Evolutionary conservation across 2,113 vertebrate species (phyloP), one percentile per base, ranked within the genome.

Genomic region (Brachypodius melanocephalos): DNA sequence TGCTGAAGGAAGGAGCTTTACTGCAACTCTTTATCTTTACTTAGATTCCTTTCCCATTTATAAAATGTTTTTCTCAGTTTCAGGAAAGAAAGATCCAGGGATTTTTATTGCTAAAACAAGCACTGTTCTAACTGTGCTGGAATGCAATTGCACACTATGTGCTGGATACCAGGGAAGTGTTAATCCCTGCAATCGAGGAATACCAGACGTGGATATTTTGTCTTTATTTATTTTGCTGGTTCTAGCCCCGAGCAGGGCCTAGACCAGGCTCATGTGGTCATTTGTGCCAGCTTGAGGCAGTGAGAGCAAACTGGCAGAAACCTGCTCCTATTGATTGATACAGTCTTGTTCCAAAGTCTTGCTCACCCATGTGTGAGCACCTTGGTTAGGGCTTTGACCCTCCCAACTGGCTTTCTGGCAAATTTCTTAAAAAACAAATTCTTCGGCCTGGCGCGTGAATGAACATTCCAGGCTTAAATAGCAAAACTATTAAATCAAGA

Each of bases 1-100:
- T 81, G 65, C 62, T 77, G 96, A 88, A 77, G 85, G 93, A 92
- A 88, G 45, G 82, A 89, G 63, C 68, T 46, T 73, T 94, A 76
- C 34, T 86, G 72, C 74, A 84, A 65, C 61, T 88, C 38, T 79
- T 95, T 85, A 63, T 52, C 87, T 95, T 86, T 75, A 72, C 80
- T 96, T 97, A 65, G 2, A 42, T 17, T 72, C 20, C 42, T 11
- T 6, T 54, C 24, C 12, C 16, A 42, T 72, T 88, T 72, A 32
- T 72, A 32, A 12, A 21, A 21, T 58, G 42, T 42, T 72, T 55
- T 40, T 21, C n/a, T 54, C 26, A 32, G 36, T 57, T 63, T 88
- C 21, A 73, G 59, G 57, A 46, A 45, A 48, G 62, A 75, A 42
- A 80, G 12, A 3, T 18, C 18, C 26, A 31, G 12, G 52, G 16